Base-by-base conservation (phyloP, 2,888 invertebrate species). In the Minunthozetes semirufus region DNA sequence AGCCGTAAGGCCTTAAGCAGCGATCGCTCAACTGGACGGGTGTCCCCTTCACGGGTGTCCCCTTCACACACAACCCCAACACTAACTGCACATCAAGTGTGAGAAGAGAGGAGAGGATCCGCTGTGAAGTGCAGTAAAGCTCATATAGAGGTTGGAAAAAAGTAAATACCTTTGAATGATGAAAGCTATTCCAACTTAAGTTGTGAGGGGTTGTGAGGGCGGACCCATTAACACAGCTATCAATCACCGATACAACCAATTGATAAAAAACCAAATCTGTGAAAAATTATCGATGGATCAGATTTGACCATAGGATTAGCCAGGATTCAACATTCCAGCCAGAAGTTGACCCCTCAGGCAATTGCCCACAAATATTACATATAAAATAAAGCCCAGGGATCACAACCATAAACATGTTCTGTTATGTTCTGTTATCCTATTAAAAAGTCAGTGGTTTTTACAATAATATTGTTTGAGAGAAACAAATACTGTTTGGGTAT, bases 211-310 rank as follows among this genome's bases (percentile, higher is more conserved):
- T 68, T 63, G 68, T 68, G 42, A 42, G 46, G 68, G 68, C 68
- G 68, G 68, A 68, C 68, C 38, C 68, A 68, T 68, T 68, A 68
- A 68, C 68, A 68, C 22, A 68, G 68, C 68, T 68, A 68, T 68
- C 68, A 68, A 68, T 68, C 68, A 68, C 68, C 46, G 68, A 68
- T 68, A 68, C 42, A 68, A 68, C 68, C 68, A 68, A 68, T 68
- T 68, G 68, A 68, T 68, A 68, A 68, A 68, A 68, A 56, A 56
- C 2, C n/a, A 50, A 19, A 50, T 50, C n/a, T 25, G 25, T 25
- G 22, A 56, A 56, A 56, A 56, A 22, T 56, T 56, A 56, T 56
- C 22, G 56, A 56, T 42, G 42, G 42, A 42, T 42, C 9, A 9
- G 42, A 42, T 42, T 42, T 42, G 42, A 42, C 42, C 42, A 42